A percentile compares a stretch with the other conserved stretches of the same genome.
These are phyloP conservation scores for Parnassius orleans DNA, from an alignment of 2,888 invertebrate genomes.

Conservation along the genomic window DNA sequence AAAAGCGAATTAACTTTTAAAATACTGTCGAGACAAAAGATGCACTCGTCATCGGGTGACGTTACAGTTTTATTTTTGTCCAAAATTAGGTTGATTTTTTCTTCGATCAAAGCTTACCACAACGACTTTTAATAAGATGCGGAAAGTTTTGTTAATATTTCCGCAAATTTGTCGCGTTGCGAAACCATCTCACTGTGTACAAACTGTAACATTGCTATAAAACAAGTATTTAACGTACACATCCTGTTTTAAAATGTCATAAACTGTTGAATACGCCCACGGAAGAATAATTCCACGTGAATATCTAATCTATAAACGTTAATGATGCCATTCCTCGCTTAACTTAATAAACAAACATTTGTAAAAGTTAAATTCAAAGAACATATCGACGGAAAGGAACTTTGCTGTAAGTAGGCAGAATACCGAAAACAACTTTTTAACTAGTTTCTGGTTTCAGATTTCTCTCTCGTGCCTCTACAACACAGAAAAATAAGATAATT, in stretches of 20 bases:
- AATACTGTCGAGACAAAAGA: neutral
- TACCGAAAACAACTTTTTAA: no score
- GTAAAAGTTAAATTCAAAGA: no score
- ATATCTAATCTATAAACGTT: no score
- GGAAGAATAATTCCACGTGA: conserved; percentile 5
- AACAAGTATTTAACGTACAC: conserved; percentile 19
- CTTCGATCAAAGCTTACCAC: neutral
- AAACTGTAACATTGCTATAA: conserved; percentile 23
- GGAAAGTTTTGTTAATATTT: conserved; percentile 26
- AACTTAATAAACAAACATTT: no score
- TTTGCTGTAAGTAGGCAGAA: no score
- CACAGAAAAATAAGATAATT: no score
- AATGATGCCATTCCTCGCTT: no score
- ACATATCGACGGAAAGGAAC: no score
- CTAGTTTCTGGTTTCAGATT: no score
- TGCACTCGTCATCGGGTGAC: neutral
- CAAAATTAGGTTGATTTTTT: conserved; percentile 2
- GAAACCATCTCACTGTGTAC: conserved; percentile 20
- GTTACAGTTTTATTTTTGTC: neutral
- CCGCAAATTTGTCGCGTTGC: conserved; percentile 23
- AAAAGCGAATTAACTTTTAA: neutral
- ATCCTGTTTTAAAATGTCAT: conserved; percentile 22
- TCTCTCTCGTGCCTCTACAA: no score
- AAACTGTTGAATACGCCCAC: conserved; percentile 18
- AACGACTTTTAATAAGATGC: conserved; percentile 11